Base-by-base conservation (phyloP, 1,140 invertebrate genomes). In the Heliconius melpomene region DNA sequence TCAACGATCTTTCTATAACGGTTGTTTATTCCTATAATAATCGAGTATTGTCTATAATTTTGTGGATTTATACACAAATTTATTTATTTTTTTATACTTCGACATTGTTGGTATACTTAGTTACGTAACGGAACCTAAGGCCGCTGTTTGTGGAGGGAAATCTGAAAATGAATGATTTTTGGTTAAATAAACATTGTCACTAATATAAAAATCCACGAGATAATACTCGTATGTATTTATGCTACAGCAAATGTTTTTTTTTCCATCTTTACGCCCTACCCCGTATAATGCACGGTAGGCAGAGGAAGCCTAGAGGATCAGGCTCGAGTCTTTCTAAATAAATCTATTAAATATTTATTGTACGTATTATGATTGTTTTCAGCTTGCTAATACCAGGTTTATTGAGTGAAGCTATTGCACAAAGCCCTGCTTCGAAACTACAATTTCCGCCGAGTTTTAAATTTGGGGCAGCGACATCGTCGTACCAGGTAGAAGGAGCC, bases 401-500 rank as follows among this genome's bases (percentile, higher is more conserved):
- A 26, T 66, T 66, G 13, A 29, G 60, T n/a, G 20, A 66, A 26
- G 60, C 11, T 29, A 13, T 5, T 66, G 9, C 32, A 7, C 32
- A 29, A 66, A 29, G 5, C 9, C 3, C 60, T 29, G 60, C 8
- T 66, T 57, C 54, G 23, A 11, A 29, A 26, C 9, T 18, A 66
- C 80, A 79, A 26, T 95, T 96, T 84, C 95, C 96, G 7, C 80
- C 93, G 0, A 85, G 87, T 57, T 95, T 96, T 79, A 81, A 91
- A 32, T 95, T 95, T 83, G 95, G 95, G 11, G 91, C 92, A 3
- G 92, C 94, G 0, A 94, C 95, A 0, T 86, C 95, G 7, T 83
- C 95, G 6, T 95, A 96, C 86, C 95, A 96, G 84, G 87, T 95
- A 3, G 96, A 96, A 90, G 96, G 96, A 32, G 95, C 86, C 1